Evolutionary conservation across 2,797 vertebrate genomes (phyloP).

Genomic region (Fundulus diaphanus): DNA sequence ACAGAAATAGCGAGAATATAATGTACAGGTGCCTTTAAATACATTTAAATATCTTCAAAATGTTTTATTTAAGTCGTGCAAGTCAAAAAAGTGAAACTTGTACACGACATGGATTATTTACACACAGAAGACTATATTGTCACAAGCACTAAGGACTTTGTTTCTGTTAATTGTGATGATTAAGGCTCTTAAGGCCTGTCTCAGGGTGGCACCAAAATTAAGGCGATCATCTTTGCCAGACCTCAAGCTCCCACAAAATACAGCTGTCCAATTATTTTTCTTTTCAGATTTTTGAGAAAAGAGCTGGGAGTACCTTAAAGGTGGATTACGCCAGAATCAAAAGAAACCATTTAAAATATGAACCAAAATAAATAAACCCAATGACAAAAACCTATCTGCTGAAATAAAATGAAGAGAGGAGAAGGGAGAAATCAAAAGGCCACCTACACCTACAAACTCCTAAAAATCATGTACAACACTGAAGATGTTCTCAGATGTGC

Average conservation of each 20-base stretch:
- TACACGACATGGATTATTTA: background rate
- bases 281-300: background rate
- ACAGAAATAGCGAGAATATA: conserved; percentile 27
- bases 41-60: background rate
- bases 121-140: background rate
- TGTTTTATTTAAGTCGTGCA: background rate
- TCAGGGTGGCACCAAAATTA: background rate
- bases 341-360: too few relatives aligned
- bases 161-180: background rate
- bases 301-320: background rate
- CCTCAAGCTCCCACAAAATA: background rate
- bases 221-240: background rate
- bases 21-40: background rate
- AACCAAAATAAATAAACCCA: too few relatives aligned
- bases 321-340: background rate
- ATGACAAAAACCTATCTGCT: too few relatives aligned
- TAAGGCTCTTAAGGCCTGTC: background rate
- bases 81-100: background rate
- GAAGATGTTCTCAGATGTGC: background rate
- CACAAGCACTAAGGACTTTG: background rate
- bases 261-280: background rate
- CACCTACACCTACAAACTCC: background rate
- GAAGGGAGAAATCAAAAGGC: too few relatives aligned
- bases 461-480: background rate
- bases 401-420: too few relatives aligned